phyloP scores from a whole-genome alignment of 2,113 vertebrate genomes.

The Echinops telfairi region DNA sequence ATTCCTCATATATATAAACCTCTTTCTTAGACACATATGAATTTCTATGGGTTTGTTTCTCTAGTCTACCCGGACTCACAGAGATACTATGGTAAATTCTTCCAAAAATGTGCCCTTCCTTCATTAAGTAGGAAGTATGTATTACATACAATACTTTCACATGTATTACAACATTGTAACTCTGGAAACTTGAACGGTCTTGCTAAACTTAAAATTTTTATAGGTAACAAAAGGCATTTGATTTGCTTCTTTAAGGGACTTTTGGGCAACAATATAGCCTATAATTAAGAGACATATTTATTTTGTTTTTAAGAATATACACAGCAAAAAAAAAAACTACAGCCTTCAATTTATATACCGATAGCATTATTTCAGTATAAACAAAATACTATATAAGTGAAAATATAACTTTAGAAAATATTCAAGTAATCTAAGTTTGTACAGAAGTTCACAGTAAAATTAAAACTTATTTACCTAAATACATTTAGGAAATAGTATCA shows the following conservation, averaged over 20 bases:
- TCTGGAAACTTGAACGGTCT: background rate
- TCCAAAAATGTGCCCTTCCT: background rate
- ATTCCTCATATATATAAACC: too few species aligned
- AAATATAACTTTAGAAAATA: background rate
- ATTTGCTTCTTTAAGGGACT: background rate
- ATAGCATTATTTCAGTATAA: background rate
- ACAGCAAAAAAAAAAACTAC: background rate
- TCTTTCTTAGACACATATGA: too few species aligned
- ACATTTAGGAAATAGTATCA: background rate
- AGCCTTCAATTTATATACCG: background rate
- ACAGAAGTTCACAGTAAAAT: background rate
- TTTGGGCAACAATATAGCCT: background rate
- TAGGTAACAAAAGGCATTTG: slow-evolving; percentile 17
- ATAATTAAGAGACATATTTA: too few species aligned
- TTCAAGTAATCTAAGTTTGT: slow-evolving; percentile 34
- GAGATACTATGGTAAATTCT: background rate
- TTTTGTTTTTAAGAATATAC: background rate
- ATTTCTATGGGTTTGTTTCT: too few species aligned
- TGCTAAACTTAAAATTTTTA: slow-evolving; percentile 43
- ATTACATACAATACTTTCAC: too few species aligned
- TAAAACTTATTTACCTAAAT: background rate
- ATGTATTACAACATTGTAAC: background rate
- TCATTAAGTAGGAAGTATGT: slow-evolving; percentile 9
- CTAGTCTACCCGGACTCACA: too few species aligned
- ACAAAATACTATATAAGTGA: background rate